Base-by-base conservation (phyloP, 2,888 invertebrate genomes). In the Branchellion lobata region DNA sequence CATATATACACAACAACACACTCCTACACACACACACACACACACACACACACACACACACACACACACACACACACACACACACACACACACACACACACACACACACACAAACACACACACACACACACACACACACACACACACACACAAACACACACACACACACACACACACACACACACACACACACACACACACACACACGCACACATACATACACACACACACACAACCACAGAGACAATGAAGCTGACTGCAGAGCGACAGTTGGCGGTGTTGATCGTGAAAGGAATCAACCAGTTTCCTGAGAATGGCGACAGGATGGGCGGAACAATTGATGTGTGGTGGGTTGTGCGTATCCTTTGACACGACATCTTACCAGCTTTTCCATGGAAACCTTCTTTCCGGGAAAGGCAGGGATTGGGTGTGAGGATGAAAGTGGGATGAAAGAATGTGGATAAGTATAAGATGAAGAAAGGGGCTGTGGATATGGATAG, bases 321-420 rank as follows among this genome's bases (percentile, higher is more conserved):
- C 69, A 88, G 96, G 81, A 85, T 87, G 78, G 83, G 92, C 79
- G 99, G 99, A 71, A 94, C 95, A 86, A 97, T 99, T 85, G 99
- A 99, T 87, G 93, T 99, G 83, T 99, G 99, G 99, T 99, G 97
- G 97, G 97, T 99, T 85, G 97, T 98, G 1, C 97, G 87, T 88
- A 88, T 87, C 87, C 88, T 88, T 86, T 76, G 11, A 24, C 34
- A 34, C 34, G n/a, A n/a, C n/a, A 31, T 27, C n/a, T n/a, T n/a
- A n/a, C n/a, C n/a, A n/a, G n/a, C n/a, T n/a, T n/a, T n/a, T n/a
- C n/a, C n/a, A n/a, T n/a, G n/a, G n/a, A n/a, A n/a, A n/a, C n/a
- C n/a, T n/a, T n/a, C n/a, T n/a, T n/a, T n/a, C n/a, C n/a, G n/a
- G n/a, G n/a, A n/a, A n/a, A n/a, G n/a, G n/a, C n/a, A n/a, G n/a